These are phyloP conservation scores for Potamarius usumacintae DNA, from an alignment of 2,113 vertebrate species.

Conservation along the genomic window DNA sequence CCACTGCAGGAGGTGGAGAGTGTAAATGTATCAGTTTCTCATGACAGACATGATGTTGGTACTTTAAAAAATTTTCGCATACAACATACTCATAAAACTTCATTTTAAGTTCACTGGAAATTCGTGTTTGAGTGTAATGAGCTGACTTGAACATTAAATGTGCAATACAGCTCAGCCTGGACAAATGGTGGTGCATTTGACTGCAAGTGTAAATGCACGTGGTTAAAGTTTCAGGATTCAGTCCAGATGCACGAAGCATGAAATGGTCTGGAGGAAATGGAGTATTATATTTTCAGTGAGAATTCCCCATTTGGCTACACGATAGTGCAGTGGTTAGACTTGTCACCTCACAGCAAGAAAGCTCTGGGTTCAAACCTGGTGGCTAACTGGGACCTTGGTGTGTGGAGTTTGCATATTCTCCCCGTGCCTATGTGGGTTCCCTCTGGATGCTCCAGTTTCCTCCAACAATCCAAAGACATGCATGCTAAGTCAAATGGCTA, in stretches of 20 bases:
- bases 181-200: neutral
- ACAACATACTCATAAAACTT: neutral
- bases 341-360: too few relatives aligned
- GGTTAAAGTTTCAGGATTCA: neutral
- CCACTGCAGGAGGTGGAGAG: neutral
- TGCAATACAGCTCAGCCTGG: neutral
- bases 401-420: too few relatives aligned
- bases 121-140: neutral
- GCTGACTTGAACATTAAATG: neutral
- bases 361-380: too few relatives aligned
- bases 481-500: too few relatives aligned
- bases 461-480: too few relatives aligned
- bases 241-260: neutral
- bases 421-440: too few relatives aligned
- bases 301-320: conserved; percentile 54
- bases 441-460: too few relatives aligned
- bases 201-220: neutral
- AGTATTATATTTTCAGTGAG: conserved; percentile 67
- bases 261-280: neutral
- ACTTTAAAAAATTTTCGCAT: neutral
- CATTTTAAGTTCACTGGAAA: neutral
- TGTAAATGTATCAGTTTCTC: neutral
- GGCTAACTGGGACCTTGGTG: too few relatives aligned
- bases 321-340: too few relatives aligned
- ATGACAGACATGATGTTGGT: neutral